Conservation (phyloP, 2,113 vertebrate genomes). For the Zosterops borbonicus region DNA sequence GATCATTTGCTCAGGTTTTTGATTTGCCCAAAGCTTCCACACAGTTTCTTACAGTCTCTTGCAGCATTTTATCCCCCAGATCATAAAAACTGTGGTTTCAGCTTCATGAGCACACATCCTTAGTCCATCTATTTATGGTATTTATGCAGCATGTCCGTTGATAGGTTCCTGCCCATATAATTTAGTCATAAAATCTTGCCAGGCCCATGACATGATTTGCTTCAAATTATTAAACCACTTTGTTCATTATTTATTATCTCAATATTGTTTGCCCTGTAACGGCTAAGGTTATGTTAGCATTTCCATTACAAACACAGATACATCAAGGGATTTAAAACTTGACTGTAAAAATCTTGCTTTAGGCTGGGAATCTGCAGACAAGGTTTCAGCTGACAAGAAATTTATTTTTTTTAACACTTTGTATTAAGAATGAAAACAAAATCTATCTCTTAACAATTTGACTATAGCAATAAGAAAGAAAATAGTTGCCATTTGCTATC, state of each 20-base stretch:
- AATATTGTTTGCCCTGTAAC: slow-evolving; percentile 37
- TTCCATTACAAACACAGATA: slow-evolving; percentile 47
- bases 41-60: not conserved
- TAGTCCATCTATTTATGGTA: slow-evolving; percentile 29
- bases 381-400: slow-evolving; percentile 1
- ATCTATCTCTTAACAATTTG: not conserved
- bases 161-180: slow-evolving; percentile 33
- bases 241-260: slow-evolving; percentile 55
- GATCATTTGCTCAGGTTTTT: slow-evolving; percentile 58
- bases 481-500: slow-evolving; percentile 29
- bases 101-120: not conserved
- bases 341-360: slow-evolving; percentile 30
- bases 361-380: slow-evolving; percentile 23
- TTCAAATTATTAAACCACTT: slow-evolving; percentile 51
- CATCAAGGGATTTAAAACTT: slow-evolving; percentile 56
- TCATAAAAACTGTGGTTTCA: not conserved
- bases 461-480: not conserved
- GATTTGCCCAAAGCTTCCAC: not conserved
- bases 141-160: not conserved
- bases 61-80: not conserved
- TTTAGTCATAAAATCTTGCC: slow-evolving; percentile 31
- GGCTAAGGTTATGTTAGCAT: slow-evolving; percentile 51
- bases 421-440: slow-evolving; percentile 18
- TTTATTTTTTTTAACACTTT: not conserved
- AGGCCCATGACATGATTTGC: slow-evolving; percentile 19